phyloP scores from a whole-genome alignment of 2,113 vertebrate genomes.

The Phaethon lepturus region DNA sequence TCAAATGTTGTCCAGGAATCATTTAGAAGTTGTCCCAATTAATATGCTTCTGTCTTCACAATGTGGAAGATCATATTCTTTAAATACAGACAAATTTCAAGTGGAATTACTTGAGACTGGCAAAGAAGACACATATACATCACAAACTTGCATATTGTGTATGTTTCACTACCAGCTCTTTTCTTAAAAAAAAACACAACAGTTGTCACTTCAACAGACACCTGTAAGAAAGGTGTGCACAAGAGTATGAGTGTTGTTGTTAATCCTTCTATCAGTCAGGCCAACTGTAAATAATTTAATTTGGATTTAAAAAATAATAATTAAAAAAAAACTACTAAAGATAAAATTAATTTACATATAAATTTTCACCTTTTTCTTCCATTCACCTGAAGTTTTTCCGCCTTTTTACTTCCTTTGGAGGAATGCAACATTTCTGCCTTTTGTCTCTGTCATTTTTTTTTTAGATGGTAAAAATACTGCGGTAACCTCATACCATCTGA shows the following conservation, averaged over 20 bases:
- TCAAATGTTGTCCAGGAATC: background rate
- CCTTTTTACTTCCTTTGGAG: background rate
- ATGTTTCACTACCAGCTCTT: background rate
- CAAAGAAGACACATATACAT: background rate
- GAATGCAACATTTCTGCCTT: background rate
- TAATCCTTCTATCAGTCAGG: background rate
- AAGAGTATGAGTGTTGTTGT: background rate
- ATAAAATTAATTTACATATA: background rate
- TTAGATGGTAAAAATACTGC: background rate
- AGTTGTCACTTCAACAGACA: background rate
- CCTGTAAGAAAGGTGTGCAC: background rate
- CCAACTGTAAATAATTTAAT: background rate
- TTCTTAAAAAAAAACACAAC: background rate
- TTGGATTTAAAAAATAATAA: background rate
- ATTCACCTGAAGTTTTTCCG: background rate
- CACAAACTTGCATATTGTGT: background rate
- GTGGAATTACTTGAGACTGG: background rate
- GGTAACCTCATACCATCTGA: background rate
- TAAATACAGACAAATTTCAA: background rate
- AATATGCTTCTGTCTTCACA: background rate
- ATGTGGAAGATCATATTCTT: background rate
- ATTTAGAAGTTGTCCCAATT: background rate
- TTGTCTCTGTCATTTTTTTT: background rate
- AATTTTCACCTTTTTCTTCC: background rate
- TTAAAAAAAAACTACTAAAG: background rate